Evolutionary conservation across 2,888 invertebrate genomes (phyloP), one percentile per base, ranked within the genome.

Genomic region (Lasioglossum pauxillum): DNA sequence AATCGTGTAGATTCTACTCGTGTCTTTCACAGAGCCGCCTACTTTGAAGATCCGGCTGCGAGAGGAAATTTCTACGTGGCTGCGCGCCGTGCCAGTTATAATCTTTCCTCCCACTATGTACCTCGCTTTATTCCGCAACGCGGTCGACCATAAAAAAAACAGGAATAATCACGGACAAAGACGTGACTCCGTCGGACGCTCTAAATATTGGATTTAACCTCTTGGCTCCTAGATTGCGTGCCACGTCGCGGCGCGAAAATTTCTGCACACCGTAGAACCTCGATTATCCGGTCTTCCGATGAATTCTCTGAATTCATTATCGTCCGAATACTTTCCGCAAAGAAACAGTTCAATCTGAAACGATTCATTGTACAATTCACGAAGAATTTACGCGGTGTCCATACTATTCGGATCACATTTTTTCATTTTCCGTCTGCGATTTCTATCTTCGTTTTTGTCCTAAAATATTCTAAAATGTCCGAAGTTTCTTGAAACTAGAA

Each of bases 1-100:
- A 85, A 67, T 75, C 78, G 38, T 80, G 73, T 76, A 7, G 64
- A 35, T 72, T 71, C 53, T 35, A n/a, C 49, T 44, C 27, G 27
- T 35, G 57, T 67, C 74, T n/a, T 38, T 57, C 69, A n/a, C 31
- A 27, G 67, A 35, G n/a, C 19, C 64, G 72, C 35, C 69, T 53
- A 69, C 69, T 46, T 53, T 23, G 35, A n/a, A 27, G 49, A 38
- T 69, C 49, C 69, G 16, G 3, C 49, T 10, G 27, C n/a, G 69
- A 49, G 69, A 49, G 53, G 77, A 77, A 53, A 77, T 69, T 69
- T 67, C 77, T 77, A 77, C 57, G 57, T 27, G 53, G 57, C 57
- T 35, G 74, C 35, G 8, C 8, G 41, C 46, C 35, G 78, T 46
- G 67, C 46, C 38, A 10, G 64, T 49, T 35, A 31, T 67, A 46